phyloP scores from a whole-genome alignment of 2,113 vertebrate genomes.

The Chionomys nivalis region DNA sequence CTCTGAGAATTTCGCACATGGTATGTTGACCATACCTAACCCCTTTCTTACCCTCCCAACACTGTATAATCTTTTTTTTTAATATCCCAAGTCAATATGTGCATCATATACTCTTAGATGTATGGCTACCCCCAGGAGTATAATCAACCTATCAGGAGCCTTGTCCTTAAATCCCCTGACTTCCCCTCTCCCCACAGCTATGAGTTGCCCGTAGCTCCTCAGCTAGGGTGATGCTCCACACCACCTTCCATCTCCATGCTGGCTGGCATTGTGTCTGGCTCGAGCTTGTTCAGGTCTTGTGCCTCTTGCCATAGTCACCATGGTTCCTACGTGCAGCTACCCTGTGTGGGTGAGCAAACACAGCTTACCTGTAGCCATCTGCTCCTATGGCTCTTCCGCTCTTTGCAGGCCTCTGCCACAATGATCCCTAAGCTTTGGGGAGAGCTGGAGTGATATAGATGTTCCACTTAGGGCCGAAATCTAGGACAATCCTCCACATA shows the following conservation, averaged over 20 bases:
- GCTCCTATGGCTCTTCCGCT: neutral
- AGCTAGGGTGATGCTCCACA: fast-evolving
- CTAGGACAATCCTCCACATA: neutral
- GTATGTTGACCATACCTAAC: neutral
- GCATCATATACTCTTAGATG: neutral
- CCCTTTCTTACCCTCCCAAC: neutral
- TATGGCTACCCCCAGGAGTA: neutral
- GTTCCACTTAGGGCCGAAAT: neutral
- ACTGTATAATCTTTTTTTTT: neutral
- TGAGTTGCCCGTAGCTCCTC: neutral
- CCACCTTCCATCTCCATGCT: too few relatives aligned
- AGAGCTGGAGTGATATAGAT: neutral
- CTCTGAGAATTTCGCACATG: neutral
- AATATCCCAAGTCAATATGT: neutral
- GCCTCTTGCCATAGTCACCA: too few relatives aligned
- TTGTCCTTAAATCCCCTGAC: neutral
- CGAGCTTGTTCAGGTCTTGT: neutral
- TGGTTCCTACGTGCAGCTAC: neutral
- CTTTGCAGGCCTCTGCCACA: neutral
- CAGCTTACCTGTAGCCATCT: neutral
- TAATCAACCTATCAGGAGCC: neutral
- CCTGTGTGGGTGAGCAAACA: neutral
- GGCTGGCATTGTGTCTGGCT: neutral
- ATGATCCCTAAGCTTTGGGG: neutral
- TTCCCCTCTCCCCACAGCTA: neutral